Evolutionary conservation across 2,113 vertebrate genomes (phyloP), one percentile per base, ranked within the genome.

Genomic region (Halcyon malimbica): DNA sequence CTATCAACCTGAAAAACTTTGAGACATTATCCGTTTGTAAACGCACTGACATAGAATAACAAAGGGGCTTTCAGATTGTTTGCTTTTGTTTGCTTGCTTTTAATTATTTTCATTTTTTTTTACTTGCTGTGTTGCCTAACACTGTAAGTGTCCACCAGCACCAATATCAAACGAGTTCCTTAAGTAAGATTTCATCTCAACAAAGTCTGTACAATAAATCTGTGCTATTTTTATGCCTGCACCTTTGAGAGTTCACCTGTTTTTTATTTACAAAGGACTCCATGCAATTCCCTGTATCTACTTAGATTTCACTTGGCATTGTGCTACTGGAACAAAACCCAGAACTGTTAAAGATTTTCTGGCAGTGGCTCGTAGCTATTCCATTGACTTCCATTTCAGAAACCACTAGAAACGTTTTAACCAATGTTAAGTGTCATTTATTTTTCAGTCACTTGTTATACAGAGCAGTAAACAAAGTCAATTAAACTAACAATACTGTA

Each of bases 401-500:
- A 89, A 89, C 51, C 76, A 82, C 65, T 21, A 67, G 20, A 59
- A 94, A 87, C 18, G 2, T 29, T 68, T 94, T 87, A 76, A 62
- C 29, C 23, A 10, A 91, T 16, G 68, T 59, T 29, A 76, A 95
- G 44, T 51, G 33, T 42, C 33, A 35, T 96, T 96, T 96, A 96
- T 97, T 96, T 94, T 87, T 75, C 56, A 87, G 35, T 44, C 73
- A 56, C 20, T 76, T 70, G 31, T 42, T 82, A 75, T 9, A 94
- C 81, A 89, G 44, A 79, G 42, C 28, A 89, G 74, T 41, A 95
- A 92, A 83, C 20, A 63, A 48, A 91, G 56, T 57, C 69, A 87
- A 69, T 93, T 94, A 82, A 87, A 70, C 60, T 75, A 89, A 89
- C 73, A 91, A 87, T 68, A 41, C 13, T 31, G 35, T 74, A 83